phyloP scores from a whole-genome alignment of 2,797 vertebrate species.

The Cyclopterus lumpus region DNA sequence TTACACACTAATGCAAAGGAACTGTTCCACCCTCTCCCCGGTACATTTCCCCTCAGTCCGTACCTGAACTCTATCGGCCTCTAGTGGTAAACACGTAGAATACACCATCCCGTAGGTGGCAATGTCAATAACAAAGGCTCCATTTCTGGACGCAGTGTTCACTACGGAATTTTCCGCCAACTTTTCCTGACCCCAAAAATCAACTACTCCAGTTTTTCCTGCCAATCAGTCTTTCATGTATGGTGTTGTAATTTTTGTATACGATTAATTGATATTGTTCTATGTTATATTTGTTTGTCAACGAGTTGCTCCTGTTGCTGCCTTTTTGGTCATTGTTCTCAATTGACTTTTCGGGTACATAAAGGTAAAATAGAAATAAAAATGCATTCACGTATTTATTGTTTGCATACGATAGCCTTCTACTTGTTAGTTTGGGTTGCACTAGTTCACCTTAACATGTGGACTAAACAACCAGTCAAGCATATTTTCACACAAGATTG shows the following conservation, averaged over 20 bases:
- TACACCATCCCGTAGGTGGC: neutral
- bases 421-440: neutral
- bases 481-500: neutral
- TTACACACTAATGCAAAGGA: constrained; percentile 15
- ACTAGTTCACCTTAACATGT: neutral
- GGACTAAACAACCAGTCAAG: neutral
- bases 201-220: constrained; percentile 28
- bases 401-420: neutral
- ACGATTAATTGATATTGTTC: neutral
- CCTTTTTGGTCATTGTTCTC: too few relatives aligned
- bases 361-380: neutral
- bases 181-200: constrained; percentile 4
- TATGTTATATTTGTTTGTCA: neutral
- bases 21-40: constrained; percentile 57
- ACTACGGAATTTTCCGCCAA: constrained; percentile 55
- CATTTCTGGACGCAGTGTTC: constrained; percentile 35
- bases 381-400: neutral
- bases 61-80: constrained; percentile 57
- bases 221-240: neutral
- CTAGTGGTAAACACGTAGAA: constrained; percentile 69
- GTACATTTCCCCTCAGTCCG: constrained; percentile 57
- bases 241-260: neutral
- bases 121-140: neutral
- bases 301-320: neutral
- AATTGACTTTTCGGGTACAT: neutral